Base-by-base conservation (phyloP, 2,888 invertebrate species). In the Argyresthia goedartella region DNA sequence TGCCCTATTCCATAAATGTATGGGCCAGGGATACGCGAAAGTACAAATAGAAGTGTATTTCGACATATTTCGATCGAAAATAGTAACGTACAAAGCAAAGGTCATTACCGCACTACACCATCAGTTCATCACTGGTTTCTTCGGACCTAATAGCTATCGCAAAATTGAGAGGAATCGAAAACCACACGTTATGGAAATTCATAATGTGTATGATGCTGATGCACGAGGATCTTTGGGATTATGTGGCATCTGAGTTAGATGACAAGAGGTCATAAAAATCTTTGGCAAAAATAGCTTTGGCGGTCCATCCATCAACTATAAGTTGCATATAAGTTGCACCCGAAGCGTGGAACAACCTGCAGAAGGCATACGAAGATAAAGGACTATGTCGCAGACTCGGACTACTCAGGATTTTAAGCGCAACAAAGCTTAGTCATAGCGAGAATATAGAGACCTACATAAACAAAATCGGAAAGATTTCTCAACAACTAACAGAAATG, bases 331-430 rank as follows among this genome's bases (percentile, higher is more conserved):
- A 51, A 43, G 47, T 47, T 3, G 56, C 53, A 15, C 35, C 14
- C 11, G 50, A 54, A 48, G 56, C 56, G 10, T 56, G 54, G 56
- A 36, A 16, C 8, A 54, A 51, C n/a, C 35, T 56, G 11, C 42
- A 54, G 35, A 45, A 51, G 6, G 57, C 57, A 0, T 59, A 55
- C 43, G 59, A 59, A 15, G 57, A 55, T 15, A 52, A 52, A 14
- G 55, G 56, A 1, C 44, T 57, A 13, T 51, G 52, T 41, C 46
- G 55, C 43, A 47, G 54, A 34, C 33, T 55, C 3, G 49, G 56
- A 8, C 42, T 58, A 0, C 33, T 56, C 9, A 50, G 56, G 13
- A 42, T 13, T 8, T 15, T 57, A 1, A 56, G 56, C 36, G 49
- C 16, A 3, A 52, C 50, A 3, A 56, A 57, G 16, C 14, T 56